phyloP scores from a whole-genome alignment of 2,113 vertebrate genomes.

The Microcebus murinus region DNA sequence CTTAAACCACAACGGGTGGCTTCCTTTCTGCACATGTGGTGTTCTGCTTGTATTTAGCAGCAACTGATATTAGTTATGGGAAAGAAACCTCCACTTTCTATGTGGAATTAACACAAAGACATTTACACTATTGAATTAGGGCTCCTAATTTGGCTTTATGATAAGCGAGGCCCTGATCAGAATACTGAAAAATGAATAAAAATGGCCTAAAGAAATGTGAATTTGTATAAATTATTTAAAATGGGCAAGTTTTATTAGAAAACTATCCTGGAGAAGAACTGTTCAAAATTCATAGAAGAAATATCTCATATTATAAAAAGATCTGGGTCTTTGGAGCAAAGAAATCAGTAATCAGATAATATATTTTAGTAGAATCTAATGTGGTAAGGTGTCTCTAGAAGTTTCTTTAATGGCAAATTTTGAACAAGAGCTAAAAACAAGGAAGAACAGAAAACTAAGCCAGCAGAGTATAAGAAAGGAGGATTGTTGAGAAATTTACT shows the following conservation, averaged over 20 bases:
- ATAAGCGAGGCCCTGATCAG: not conserved
- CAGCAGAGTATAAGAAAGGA: not conserved
- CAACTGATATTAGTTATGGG: not conserved
- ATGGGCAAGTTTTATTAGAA: not conserved
- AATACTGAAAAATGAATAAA: not conserved
- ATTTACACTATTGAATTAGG: not conserved
- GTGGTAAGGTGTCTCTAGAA: not conserved
- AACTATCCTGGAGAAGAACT: not conserved
- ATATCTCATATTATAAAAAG: not conserved
- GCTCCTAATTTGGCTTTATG: not conserved
- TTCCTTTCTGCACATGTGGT: not conserved
- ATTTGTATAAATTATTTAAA: not conserved
- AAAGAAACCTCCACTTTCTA: not conserved
- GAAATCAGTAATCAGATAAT: not conserved
- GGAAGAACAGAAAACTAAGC: not conserved
- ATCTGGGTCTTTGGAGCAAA: not conserved
- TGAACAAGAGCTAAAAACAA: slow-evolving; percentile 16
- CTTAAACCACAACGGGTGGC: not conserved
- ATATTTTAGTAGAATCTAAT: slow-evolving; percentile 13
- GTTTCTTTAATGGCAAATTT: not conserved
- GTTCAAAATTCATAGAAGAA: not conserved
- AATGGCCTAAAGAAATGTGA: not conserved
- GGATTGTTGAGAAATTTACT: not conserved
- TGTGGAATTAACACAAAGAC: not conserved
- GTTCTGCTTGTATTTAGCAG: not conserved